Conservation (phyloP, 2,888 invertebrate genomes). For the Resseliella maxima region DNA sequence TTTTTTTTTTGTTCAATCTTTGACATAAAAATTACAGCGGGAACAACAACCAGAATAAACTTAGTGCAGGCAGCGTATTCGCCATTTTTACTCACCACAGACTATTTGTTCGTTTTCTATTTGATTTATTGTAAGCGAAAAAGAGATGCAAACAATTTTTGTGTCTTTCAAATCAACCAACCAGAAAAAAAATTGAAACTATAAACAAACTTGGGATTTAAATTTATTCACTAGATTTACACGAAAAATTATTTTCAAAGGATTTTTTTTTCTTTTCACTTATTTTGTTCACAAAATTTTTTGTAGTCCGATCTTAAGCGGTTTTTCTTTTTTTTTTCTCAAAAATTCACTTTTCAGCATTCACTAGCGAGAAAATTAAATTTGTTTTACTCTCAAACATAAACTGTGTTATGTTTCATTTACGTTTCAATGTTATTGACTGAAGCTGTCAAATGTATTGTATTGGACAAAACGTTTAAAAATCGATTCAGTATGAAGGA, state of each 20-base stretch:
- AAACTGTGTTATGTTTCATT: constrained; percentile 9
- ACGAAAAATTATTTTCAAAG: background rate
- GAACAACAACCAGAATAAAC: constrained; percentile 20
- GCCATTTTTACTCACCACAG: constrained; percentile 30
- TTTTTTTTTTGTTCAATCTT: background rate
- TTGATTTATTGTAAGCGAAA: background rate
- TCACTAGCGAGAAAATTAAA: background rate
- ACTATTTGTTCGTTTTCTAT: background rate
- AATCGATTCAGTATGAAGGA: background rate
- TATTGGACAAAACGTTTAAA: background rate
- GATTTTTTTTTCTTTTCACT: background rate
- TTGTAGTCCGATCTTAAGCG: no score
- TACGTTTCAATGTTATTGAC: background rate
- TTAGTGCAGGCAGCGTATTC: constrained; percentile 33
- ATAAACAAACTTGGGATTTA: constrained; percentile 43
- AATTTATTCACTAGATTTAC: background rate
- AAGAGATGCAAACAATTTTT: background rate
- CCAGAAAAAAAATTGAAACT: background rate
- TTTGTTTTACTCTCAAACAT: background rate
- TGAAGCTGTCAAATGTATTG: constrained; percentile 29
- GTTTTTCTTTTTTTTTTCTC: background rate
- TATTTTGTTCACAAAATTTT: background rate
- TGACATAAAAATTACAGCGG: background rate
- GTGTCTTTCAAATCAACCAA: background rate
- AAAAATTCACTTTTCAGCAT: no score